Base-by-base conservation (phyloP, 1,140 invertebrate genomes). In the Popillia japonica region DNA sequence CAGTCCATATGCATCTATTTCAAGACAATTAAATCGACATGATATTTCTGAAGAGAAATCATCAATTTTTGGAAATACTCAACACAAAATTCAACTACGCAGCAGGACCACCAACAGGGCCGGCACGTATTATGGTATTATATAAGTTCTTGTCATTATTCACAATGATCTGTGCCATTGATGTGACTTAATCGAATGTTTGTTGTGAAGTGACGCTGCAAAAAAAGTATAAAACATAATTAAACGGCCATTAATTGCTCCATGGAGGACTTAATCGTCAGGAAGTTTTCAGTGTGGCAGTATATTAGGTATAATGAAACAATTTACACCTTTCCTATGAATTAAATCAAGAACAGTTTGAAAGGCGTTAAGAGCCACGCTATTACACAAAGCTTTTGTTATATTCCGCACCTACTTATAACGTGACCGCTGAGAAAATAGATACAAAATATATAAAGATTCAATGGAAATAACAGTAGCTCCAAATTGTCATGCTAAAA, bases 121-220 rank as follows among this genome's bases (percentile, higher is more conserved):
- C 48, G 61, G 61, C 20, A 7, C 61, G 22, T 68, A 34, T 68
- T 68, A 68, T 68, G 61, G 61, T 68, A 68, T 68, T 68, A 68
- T 68, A 68, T 27, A 68, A n/a, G 20, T 68, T 68, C 61, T 20
- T 27, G 72, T 74, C 72, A 44, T 74, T 44, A 74, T 74, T 74
- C 27, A 44, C 11, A 44, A 74, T 74, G 72, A 74, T 74, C 72
- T 74, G 34, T 74, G 72, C 72, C 72, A 74, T 74, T 74, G 72
- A 74, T 74, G 72, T 74, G 72, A 74, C 72, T 74, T 74, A 74
- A 74, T 74, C 72, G 72, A 74, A 44, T 74, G 72, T 74, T 74
- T 74, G 72, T 74, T 74, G 72, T 40, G 17, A 74, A 44, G 27
- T 74, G 72, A 74, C 72, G n/a, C 72, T 74, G 72, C 72, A 74